Base-by-base conservation (phyloP, 2,113 vertebrate species). In the Siniperca knerii region DNA sequence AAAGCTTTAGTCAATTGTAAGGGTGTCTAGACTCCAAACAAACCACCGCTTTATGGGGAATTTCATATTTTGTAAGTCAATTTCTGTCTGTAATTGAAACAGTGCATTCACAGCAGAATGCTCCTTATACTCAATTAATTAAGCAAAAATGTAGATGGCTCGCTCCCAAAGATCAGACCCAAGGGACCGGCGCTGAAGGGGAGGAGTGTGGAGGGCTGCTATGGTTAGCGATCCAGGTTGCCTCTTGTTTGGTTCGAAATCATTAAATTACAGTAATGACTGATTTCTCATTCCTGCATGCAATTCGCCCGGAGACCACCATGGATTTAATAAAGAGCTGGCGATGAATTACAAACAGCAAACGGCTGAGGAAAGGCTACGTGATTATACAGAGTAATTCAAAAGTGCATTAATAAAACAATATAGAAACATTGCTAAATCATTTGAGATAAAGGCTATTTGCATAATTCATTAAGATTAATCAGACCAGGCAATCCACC, bases 401-500 rank as follows among this genome's bases (percentile, higher is more conserved):
- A 93, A 91, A 95, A 95, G 91, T 93, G 93, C 94, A 96, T 95
- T 95, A 96, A 95, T 96, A 96, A 95, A 96, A 95, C 94, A 96
- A 96, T 96, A 93, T 90, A 93, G 93, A 95, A 96, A 95, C 95
- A 95, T 94, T 94, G 93, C 91, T 93, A 96, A 95, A 95, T 95
- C 92, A 94, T 95, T 95, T 94, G 93, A 96, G 96, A 96, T 95
- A 95, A 94, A 94, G 94, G 80, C 66, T 89, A 95, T 96, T 96
- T 96, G 95, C 95, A 96, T 95, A 96, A 96, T 96, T 96, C 95
- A 96, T 96, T 95, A 95, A 94, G 95, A 96, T 96, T 95, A 96
- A 95, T 95, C 95, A 95, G 94, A 93, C 84, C 78, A 86, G 90
- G 87, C 93, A 92, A 94, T 94, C 90, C 93, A 90, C 92, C 87